A percentile compares a stretch with the other conserved stretches of the same genome.
These are phyloP conservation scores for Apteryx mantelli DNA, from an alignment of 2,113 vertebrate genomes.

Conservation along the genomic window DNA sequence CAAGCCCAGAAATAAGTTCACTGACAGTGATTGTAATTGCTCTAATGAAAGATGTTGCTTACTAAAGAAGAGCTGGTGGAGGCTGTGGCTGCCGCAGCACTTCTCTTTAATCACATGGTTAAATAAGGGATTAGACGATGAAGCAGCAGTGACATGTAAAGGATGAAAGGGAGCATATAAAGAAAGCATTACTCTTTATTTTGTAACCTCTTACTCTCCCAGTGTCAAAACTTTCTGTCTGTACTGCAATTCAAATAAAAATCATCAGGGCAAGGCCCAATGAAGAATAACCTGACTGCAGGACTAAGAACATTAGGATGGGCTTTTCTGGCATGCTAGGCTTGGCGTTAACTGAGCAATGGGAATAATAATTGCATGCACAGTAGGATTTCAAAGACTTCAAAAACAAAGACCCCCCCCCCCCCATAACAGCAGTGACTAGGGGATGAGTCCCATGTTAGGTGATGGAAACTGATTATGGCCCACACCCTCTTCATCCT, in stretches of 20 bases:
- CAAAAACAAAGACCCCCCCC: not conserved
- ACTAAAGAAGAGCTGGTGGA: not conserved
- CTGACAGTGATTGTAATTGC: not conserved
- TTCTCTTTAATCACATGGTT: not conserved
- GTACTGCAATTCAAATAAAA: not conserved
- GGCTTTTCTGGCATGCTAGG: not conserved
- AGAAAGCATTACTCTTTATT: not conserved
- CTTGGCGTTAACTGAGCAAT: not conserved
- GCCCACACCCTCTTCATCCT: not conserved
- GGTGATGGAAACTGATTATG: not conserved
- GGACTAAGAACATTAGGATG: not conserved
- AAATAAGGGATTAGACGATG: conserved; percentile 23
- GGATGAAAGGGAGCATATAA: not conserved
- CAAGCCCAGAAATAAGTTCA: not conserved
- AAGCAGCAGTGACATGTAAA: not conserved
- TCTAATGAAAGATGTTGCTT: not conserved
- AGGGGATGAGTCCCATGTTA: not conserved
- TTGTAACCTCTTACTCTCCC: not conserved
- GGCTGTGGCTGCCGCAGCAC: not conserved
- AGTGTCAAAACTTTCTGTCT: conserved; percentile 3
- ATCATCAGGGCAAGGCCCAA: not conserved
- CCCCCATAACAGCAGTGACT: not conserved
- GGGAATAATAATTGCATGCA: not conserved
- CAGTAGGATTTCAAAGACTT: not conserved
- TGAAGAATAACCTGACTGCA: not conserved